Evolutionary conservation across 2,113 vertebrate genomes (phyloP), one percentile per base, ranked within the genome.

Genomic region (Benitochromis conjunctus): DNA sequence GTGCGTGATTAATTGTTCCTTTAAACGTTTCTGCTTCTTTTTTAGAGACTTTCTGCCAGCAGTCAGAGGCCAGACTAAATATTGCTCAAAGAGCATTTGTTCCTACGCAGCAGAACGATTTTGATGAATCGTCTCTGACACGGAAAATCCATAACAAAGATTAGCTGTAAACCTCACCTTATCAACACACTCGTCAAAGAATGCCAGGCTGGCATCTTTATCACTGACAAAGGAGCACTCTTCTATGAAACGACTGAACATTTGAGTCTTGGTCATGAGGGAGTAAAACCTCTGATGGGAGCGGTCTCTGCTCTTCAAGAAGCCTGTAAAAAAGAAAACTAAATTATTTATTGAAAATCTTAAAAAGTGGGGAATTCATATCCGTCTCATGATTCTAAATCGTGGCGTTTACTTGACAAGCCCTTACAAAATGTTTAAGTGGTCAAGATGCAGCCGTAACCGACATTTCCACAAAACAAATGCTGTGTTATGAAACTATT

Each of bases 241-340:
- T 82, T 99, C 99, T 43, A 99, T 99, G 94, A 99, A 99, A 38
- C 98, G 98, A 93, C 98, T 99, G 89, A 99, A 99, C 98, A 99
- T 99, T 54, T 99, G 99, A 26, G 99, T 99, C 96, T 98, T 99
- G 84, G 97, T 99, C 98, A 99, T 99, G 91, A 98, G 94, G 1
- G 97, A 97, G 94, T 99, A 99, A 94, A 99, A 99, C 93, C 99
- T 99, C 92, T 99, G 99, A 94, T 99, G 97, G 19, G 99, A 99
- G 54, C 98, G 98, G 84, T 99, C 98, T 71, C 99, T 95, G 92
- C 98, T 99, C 95, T 97, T 99, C 90, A 99, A 94, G 87, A 99
- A 99, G 34, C 98, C 99, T 99, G 77, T 43, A 14, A 43, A 60
- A 71, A 10, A 87, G 41, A 86, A 86, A 64, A 8, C 66, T 2